These are phyloP conservation scores for Esox masquinongy DNA, from an alignment of 2,797 vertebrate genomes.

Conservation along the genomic window DNA sequence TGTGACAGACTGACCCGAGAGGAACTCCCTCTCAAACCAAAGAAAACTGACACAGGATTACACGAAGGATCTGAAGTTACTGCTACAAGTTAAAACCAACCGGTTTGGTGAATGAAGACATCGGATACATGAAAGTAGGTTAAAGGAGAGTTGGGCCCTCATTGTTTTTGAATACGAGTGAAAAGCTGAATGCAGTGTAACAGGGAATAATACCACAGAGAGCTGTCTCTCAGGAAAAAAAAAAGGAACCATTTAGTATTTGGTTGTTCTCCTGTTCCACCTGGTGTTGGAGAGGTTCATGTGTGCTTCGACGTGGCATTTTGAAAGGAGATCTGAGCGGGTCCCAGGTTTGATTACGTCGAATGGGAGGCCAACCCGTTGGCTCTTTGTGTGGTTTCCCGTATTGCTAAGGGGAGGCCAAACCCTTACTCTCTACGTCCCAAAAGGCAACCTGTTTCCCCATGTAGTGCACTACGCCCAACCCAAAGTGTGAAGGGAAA, in stretches of 20 bases:
- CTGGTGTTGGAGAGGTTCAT: constrained; percentile 6
- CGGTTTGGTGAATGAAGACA: neutral
- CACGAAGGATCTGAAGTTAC: constrained; percentile 24
- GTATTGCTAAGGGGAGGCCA: neutral
- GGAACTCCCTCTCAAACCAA: constrained; percentile 73
- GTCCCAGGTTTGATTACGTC: neutral
- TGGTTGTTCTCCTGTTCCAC: neutral
- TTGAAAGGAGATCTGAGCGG: constrained; percentile 5
- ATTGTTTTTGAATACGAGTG: constrained; percentile 7
- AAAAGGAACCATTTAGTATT: neutral
- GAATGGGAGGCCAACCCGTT: neutral
- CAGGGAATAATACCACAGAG: constrained; percentile 20
- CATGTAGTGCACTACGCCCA: neutral
- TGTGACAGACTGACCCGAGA: constrained; percentile 43
- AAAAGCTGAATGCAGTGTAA: constrained; percentile 27
- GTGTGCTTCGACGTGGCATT: neutral
- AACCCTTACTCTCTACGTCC: neutral
- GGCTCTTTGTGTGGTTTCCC: neutral
- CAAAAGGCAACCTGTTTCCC: neutral
- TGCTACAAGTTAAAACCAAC: constrained; percentile 2
- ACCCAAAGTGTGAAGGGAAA: neutral
- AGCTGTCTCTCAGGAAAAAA: neutral
- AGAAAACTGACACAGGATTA: constrained; percentile 57
- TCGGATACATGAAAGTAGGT: constrained; percentile 12
- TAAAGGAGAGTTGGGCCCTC: neutral